Percentiles rank a stretch among this genome's conserved stretches.
phyloP scores from a whole-genome alignment of 2,797 vertebrate species.

The Chaunax sp. region DNA sequence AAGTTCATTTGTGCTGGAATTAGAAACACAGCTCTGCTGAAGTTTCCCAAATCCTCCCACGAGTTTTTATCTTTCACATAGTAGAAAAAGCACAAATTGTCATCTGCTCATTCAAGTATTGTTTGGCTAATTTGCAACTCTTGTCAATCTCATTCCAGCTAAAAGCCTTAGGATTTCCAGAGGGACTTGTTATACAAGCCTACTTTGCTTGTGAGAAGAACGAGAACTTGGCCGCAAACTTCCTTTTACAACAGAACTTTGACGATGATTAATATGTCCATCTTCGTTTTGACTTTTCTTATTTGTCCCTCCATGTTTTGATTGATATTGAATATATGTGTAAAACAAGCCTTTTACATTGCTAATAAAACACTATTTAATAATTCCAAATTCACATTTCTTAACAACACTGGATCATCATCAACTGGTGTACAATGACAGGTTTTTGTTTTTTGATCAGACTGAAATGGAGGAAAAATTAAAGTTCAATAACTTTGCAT shows the following conservation, averaged over 20 bases:
- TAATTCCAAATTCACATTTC: constrained; percentile 67
- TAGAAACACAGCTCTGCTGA: not conserved
- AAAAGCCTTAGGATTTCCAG: constrained; percentile 98
- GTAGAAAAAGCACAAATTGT: not conserved
- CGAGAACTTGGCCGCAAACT: constrained; percentile 98
- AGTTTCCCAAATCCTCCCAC: not conserved
- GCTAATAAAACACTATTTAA: constrained; percentile 46
- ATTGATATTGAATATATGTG: constrained; percentile 75
- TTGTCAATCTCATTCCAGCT: constrained; percentile 81
- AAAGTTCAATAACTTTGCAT: constrained; percentile 81
- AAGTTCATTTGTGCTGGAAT: not conserved
- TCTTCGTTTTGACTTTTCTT: constrained; percentile 50
- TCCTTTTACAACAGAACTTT: constrained; percentile 98
- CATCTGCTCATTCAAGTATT: not conserved
- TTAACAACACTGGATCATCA: constrained; percentile 85
- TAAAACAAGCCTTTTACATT: constrained; percentile 81
- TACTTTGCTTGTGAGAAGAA: constrained; percentile 99
- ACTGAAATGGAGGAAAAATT: constrained; percentile 78
- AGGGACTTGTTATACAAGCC: constrained; percentile 98
- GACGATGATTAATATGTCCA: constrained; percentile 90
- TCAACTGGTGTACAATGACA: constrained; percentile 42
- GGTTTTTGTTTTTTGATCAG: constrained; percentile 68
- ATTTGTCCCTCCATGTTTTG: constrained; percentile 81
- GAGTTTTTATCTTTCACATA: not conserved
- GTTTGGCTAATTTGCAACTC: constrained; percentile 26